Percentiles rank a stretch among this genome's conserved stretches.
Evolutionary conservation across 2,888 invertebrate genomes (phyloP).

Genomic region (Limnephilus lunatus): DNA sequence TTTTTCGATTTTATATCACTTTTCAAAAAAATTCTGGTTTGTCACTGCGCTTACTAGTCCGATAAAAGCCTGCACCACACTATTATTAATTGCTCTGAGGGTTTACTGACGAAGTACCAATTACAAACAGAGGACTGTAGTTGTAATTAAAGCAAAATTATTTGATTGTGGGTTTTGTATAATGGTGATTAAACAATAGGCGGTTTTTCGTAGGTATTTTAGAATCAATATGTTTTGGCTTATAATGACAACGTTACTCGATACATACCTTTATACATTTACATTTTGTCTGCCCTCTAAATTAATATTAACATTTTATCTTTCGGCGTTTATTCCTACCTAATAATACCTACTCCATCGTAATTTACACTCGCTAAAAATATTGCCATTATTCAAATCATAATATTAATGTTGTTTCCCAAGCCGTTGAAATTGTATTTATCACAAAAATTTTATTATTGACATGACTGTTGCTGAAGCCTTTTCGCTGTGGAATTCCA

Average conservation of each 20-base stretch:
- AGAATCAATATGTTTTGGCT: neutral
- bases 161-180: neutral
- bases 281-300: too few species aligned
- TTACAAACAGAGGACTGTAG: too few species aligned
- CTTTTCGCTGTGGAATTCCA: neutral
- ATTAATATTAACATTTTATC: too few species aligned
- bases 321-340: too few species aligned
- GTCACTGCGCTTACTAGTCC: too few species aligned
- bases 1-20: too few species aligned
- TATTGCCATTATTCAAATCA: neutral
- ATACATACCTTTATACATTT: too few species aligned
- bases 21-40: too few species aligned
- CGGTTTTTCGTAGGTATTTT: neutral
- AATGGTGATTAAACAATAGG: neutral
- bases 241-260: neutral
- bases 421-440: neutral
- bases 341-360: neutral
- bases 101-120: too few species aligned
- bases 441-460: neutral
- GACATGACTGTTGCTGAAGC: neutral
- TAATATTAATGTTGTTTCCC: too few species aligned
- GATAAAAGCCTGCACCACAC: too few species aligned
- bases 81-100: too few species aligned
- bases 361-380: neutral
- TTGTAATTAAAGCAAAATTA: neutral